These are phyloP conservation scores for Gorsachius magnificus DNA, from an alignment of 2,797 vertebrate genomes.

Conservation along the genomic window DNA sequence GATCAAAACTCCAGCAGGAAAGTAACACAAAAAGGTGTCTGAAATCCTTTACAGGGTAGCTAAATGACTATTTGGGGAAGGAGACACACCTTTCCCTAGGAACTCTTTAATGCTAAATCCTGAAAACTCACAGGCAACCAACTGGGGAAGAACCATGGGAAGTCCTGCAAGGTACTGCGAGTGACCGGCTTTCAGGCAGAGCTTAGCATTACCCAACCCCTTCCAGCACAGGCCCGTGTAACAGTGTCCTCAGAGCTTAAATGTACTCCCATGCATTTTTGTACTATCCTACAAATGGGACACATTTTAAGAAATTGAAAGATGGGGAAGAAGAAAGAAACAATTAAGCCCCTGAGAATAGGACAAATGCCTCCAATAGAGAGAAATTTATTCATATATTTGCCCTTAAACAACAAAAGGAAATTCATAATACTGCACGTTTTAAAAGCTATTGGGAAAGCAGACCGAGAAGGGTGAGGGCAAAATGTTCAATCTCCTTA, in stretches of 20 bases:
- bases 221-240: not conserved
- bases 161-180: not conserved
- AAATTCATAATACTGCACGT: not conserved
- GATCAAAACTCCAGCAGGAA: not conserved
- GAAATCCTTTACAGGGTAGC: not conserved
- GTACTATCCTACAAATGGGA: not conserved
- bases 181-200: not conserved
- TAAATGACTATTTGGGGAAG: not conserved
- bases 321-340: conserved; percentile 2
- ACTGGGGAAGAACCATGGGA: not conserved
- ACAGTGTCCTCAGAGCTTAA: not conserved
- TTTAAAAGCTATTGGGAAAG: conserved; percentile 11
- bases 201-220: not conserved
- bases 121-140: not conserved
- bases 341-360: not conserved
- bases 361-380: not conserved
- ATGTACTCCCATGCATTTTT: not conserved
- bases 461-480: not conserved
- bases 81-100: not conserved
- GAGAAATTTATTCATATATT: not conserved
- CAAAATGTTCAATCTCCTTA: conserved; percentile 31
- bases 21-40: not conserved
- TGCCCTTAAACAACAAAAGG: not conserved
- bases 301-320: conserved; percentile 14
- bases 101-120: not conserved